These are phyloP conservation scores for Euphonia xanthogaster DNA, from an alignment of 2,797 vertebrate genomes.

Conservation along the genomic window DNA sequence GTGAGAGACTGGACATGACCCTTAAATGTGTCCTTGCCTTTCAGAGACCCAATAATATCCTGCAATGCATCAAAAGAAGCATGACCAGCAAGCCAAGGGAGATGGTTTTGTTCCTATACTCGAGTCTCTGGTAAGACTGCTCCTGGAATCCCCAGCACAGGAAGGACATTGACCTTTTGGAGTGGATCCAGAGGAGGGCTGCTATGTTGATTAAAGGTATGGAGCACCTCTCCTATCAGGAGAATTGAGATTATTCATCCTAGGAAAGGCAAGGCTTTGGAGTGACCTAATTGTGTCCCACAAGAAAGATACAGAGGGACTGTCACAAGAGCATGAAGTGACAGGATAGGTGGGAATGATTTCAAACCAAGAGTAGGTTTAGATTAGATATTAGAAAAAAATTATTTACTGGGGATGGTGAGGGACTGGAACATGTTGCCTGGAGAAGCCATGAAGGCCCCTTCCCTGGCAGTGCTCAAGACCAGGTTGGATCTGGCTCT, in stretches of 20 bases:
- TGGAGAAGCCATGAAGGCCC: background rate
- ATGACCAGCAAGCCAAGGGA: background rate
- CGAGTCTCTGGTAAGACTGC: background rate
- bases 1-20: background rate
- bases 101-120: background rate
- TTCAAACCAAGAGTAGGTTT: background rate
- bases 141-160: background rate
- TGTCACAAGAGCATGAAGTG: background rate
- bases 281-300: background rate
- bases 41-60: background rate
- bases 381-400: background rate
- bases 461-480: background rate
- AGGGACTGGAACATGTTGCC: background rate
- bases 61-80: background rate
- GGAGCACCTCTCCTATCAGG: background rate
- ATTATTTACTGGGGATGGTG: background rate
- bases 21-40: background rate
- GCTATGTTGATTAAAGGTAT: background rate
- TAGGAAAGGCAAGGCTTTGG: background rate
- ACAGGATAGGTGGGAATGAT: background rate
- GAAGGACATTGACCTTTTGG: background rate
- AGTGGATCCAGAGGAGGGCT: background rate
- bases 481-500: background rate
- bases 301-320: background rate
- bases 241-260: background rate